Conservation (phyloP, 2,888 invertebrate genomes). For the Dolichomitus sp. region DNA sequence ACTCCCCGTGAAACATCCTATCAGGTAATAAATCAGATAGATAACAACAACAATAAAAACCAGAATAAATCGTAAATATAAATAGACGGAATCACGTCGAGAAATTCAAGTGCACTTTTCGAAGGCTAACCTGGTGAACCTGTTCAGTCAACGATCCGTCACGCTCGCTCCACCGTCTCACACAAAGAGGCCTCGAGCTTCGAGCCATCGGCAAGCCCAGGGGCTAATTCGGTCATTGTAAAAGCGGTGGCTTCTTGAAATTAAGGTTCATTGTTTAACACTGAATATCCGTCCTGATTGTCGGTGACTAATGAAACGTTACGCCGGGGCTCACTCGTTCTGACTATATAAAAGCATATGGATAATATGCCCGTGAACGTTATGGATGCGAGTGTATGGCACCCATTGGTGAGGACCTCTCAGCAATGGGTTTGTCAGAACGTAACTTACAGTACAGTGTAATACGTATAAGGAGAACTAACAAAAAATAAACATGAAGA, state of each 20-base stretch:
- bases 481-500: background rate
- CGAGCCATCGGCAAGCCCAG: slow-evolving; percentile 18
- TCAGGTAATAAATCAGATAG: background rate
- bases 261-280: slow-evolving; percentile 80
- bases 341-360: slow-evolving; percentile 1
- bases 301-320: slow-evolving; percentile 78
- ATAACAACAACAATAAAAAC: background rate
- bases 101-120: background rate
- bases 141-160: slow-evolving; percentile 4
- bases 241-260: slow-evolving; percentile 76
- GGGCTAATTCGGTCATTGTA: slow-evolving; percentile 62
- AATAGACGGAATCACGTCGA: background rate
- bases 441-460: slow-evolving; percentile 20
- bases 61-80: background rate
- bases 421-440: slow-evolving; percentile 52
- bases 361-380: slow-evolving; percentile 6
- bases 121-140: background rate
- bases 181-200: background rate
- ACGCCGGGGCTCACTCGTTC: background rate
- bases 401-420: slow-evolving; percentile 39
- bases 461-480: slow-evolving; percentile 29
- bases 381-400: slow-evolving; percentile 34
- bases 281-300: slow-evolving; percentile 80
- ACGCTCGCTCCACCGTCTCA: background rate
- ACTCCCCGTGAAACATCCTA: background rate